Evolutionary conservation across 2,888 invertebrate genomes (phyloP).

Genomic region (Temnothorax ravouxi): DNA sequence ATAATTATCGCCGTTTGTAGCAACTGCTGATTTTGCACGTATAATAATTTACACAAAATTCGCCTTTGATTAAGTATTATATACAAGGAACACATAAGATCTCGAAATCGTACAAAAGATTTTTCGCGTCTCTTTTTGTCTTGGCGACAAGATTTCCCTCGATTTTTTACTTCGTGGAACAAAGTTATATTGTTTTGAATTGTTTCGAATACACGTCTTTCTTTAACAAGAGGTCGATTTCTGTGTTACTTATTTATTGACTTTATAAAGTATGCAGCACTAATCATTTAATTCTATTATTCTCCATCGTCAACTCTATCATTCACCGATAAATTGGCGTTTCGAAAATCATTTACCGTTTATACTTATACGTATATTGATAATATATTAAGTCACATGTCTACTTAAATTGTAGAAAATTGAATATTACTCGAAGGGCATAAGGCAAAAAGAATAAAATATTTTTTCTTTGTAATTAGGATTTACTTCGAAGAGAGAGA

Average conservation of each 20-base stretch:
- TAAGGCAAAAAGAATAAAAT: constrained; percentile 21
- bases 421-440: constrained; percentile 61
- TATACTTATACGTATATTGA: constrained; percentile 65
- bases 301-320: constrained; percentile 4
- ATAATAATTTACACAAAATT: constrained; percentile 25
- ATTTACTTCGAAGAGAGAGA: constrained; percentile 7
- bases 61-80: constrained; percentile 29
- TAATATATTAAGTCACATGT: constrained; percentile 65
- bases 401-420: constrained; percentile 62
- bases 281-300: constrained; percentile 35
- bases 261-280: constrained; percentile 23
- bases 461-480: constrained; percentile 11
- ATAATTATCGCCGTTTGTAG: constrained; percentile 38
- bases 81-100: constrained; percentile 44
- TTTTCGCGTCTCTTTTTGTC: constrained; percentile 19
- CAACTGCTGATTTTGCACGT: neutral
- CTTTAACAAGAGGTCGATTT: constrained; percentile 24
- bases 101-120: constrained; percentile 11
- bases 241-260: constrained; percentile 38
- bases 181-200: constrained; percentile 19
- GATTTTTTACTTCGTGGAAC: constrained; percentile 25
- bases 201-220: constrained; percentile 51
- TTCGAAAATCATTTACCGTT: constrained; percentile 58
- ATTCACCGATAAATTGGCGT: constrained; percentile 29
- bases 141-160: constrained; percentile 49